Conservation (phyloP, 2,888 invertebrate species). For the Morpho deidamia region DNA sequence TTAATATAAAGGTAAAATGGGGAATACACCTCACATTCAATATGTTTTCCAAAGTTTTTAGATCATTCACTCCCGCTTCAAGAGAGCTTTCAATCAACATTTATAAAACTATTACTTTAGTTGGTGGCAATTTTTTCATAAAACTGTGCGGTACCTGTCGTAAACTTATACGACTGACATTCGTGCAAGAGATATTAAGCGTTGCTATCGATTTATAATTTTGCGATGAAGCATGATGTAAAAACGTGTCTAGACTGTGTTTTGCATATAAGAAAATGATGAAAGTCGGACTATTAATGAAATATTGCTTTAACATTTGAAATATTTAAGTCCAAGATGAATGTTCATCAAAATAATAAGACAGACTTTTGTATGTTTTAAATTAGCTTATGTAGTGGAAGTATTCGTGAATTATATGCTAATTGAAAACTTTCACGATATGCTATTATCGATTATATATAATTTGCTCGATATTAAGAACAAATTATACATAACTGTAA, state of each 20-base stretch:
- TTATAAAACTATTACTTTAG: conserved; percentile 21
- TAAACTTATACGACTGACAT: conserved; percentile 23
- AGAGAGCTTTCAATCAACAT: conserved; percentile 28
- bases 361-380: too few relatives aligned
- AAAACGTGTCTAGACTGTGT: conserved; percentile 22
- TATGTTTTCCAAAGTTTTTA: conserved; percentile 67
- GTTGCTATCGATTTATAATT: conserved; percentile 10
- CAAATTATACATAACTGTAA: too few relatives aligned
- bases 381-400: too few relatives aligned
- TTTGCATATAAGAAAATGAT: conserved; percentile 14
- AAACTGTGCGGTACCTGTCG: conserved; percentile 24
- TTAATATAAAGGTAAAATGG: conserved; percentile 7
- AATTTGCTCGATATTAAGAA: too few relatives aligned
- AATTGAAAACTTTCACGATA: too few relatives aligned
- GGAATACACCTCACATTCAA: conserved; percentile 31
- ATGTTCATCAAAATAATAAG: too few relatives aligned
- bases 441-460: too few relatives aligned
- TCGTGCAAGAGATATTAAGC: conserved; percentile 9
- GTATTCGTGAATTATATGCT: too few relatives aligned
- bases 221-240: conserved; percentile 11
- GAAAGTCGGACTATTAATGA: conserved; percentile 4
- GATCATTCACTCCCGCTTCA: conserved; percentile 70
- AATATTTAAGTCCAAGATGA: background rate
- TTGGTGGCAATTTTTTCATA: conserved; percentile 25
- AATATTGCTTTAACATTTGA: background rate